These are phyloP conservation scores for Eupithecia exiguata DNA, from an alignment of 2,888 invertebrate species.

Conservation along the genomic window DNA sequence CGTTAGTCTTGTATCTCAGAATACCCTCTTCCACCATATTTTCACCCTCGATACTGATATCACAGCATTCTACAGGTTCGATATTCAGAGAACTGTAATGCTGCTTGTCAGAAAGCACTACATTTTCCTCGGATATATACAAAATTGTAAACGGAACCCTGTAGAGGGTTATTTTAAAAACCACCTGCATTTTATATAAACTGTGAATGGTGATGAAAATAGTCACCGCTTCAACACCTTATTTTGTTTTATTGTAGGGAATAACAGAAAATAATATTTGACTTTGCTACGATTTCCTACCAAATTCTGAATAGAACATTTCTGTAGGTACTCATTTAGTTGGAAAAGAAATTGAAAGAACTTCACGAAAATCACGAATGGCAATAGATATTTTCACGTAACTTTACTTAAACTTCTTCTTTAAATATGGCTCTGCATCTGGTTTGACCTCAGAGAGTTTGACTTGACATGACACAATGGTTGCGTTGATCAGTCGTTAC, in stretches of 20 bases:
- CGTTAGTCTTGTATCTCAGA: conserved; percentile 56
- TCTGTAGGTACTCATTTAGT: too few relatives aligned
- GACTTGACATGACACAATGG: too few relatives aligned
- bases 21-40: conserved; percentile 46
- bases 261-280: neutral
- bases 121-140: conserved; percentile 61
- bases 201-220: neutral
- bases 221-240: neutral
- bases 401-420: too few relatives aligned
- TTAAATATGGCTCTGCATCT: too few relatives aligned
- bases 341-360: too few relatives aligned
- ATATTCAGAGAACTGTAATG: conserved; percentile 63
- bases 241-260: neutral
- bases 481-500: too few relatives aligned
- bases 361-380: too few relatives aligned
- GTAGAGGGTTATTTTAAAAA: conserved; percentile 64
- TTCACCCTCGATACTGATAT: conserved; percentile 48
- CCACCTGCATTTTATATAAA: conserved; percentile 60
- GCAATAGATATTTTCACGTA: too few relatives aligned
- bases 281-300: neutral
- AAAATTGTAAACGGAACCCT: conserved; percentile 64
- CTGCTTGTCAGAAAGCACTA: conserved; percentile 58
- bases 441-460: too few relatives aligned
- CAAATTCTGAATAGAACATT: neutral
- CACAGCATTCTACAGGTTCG: conserved; percentile 54